Evolutionary conservation across 1,140 invertebrate genomes (phyloP), one percentile per base, ranked within the genome.

Genomic region (Drosophila mauritiana): DNA sequence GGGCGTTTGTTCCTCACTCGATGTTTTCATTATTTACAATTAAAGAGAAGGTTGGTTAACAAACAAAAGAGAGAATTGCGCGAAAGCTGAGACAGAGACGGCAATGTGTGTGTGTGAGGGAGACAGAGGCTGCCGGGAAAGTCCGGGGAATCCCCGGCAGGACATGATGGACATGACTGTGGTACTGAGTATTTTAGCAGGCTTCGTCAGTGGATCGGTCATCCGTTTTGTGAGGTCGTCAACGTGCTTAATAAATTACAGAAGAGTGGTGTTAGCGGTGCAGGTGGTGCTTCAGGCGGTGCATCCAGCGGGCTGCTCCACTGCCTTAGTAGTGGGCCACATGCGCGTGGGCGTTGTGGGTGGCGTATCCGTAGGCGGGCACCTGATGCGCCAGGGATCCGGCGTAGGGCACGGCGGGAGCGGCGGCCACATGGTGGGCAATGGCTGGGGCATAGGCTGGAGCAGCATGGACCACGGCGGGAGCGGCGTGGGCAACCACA

Each of bases 191-290:
- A 86, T 86, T 83, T 27, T 55, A 68, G 58, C 82, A 86, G 83
- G 82, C 53, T 67, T 65, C 75, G 53, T 77, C 73, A 99, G 48
- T 94, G 97, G 82, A 97, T 99, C 1, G 10, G 98, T 94, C 98
- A 98, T 73, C 46, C 63, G 46, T 77, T 62, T 62, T 58, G 48
- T 86, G 69, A 82, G 70, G 75, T 83, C 76, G 80, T 83, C 80
- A 83, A 83, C 80, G 70, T 98, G 97, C 77, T 98, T 93, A 98
- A 97, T 86, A 98, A 98, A 95, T 98, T 98, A 34, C 97, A 97
- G 69, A 68, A 88, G 97, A 98, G 93, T 55, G 95, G 95, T 15
- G 92, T 94, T 42, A 93, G 25, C 95, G 73, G 93, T 94, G 22
- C 93, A 94, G 57, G 94, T 94, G 12, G 51, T 51, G 45, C 48